These are phyloP conservation scores for Epinotia demarniana DNA, from an alignment of 2,888 invertebrate species.

Conservation along the genomic window DNA sequence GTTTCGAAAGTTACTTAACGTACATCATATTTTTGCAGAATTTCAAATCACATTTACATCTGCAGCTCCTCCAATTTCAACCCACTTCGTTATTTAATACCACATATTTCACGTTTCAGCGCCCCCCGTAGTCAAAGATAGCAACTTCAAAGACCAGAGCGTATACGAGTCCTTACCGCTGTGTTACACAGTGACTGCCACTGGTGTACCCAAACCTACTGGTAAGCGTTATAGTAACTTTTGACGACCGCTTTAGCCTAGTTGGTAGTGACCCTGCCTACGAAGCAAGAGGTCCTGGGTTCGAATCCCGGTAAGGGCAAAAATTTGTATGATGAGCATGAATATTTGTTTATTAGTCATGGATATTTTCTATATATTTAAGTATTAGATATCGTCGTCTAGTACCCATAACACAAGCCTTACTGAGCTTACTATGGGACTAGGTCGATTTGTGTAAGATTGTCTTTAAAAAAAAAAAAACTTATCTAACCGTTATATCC, in stretches of 20 bases:
- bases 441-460: too few species aligned
- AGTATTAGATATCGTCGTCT: too few species aligned
- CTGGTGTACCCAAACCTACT: constrained; percentile 89
- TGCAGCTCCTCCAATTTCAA: neutral
- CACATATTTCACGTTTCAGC: constrained; percentile 73
- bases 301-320: too few species aligned
- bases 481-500: neutral
- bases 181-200: constrained; percentile 91
- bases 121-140: constrained; percentile 88
- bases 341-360: too few species aligned
- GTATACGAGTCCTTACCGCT: constrained; percentile 93
- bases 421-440: too few species aligned
- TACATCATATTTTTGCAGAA: neutral
- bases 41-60: neutral
- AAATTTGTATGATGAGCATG: too few species aligned
- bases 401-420: too few species aligned
- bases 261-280: too few species aligned
- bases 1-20: neutral
- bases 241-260: too few species aligned
- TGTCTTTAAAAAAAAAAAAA: too few species aligned
- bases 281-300: too few species aligned
- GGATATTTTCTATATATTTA: too few species aligned
- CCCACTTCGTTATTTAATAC: constrained; percentile 43
- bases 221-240: constrained; percentile 18
- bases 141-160: constrained; percentile 89